A percentile compares a stretch with the other conserved stretches of the same genome.
phyloP scores from a whole-genome alignment of 1,140 invertebrate genomes.

The Drosophila nigrodunni region DNA sequence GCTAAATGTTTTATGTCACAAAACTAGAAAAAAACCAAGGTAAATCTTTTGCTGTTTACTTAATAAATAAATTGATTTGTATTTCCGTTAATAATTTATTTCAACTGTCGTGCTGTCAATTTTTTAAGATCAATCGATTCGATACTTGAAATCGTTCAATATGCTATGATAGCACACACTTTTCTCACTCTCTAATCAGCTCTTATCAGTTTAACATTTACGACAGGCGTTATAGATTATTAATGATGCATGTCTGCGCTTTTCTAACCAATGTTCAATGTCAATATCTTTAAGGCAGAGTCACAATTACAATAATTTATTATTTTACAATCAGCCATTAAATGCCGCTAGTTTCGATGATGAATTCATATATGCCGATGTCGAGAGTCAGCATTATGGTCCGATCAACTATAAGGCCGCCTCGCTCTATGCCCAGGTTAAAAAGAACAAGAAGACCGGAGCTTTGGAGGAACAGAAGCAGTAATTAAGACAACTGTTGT shows the following conservation, averaged over 20 bases:
- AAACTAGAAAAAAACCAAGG: slow-evolving; percentile 50
- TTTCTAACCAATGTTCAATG: slow-evolving; percentile 29
- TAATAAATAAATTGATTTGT: slow-evolving; percentile 23
- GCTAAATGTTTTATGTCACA: slow-evolving; percentile 50
- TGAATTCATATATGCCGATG: slow-evolving; percentile 94
- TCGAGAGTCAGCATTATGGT: slow-evolving; percentile 91
- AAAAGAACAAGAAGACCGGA: slow-evolving; percentile 86
- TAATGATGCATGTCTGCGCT: slow-evolving; percentile 48
- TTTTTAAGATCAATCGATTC: slow-evolving; percentile 3
- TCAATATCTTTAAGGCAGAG: slow-evolving; percentile 22
- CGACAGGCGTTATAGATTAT: slow-evolving; percentile 57
- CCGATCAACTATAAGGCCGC: slow-evolving; percentile 96
- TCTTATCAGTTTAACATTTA: slow-evolving; percentile 37
- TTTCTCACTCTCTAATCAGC: slow-evolving; percentile 25
- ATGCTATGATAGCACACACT: slow-evolving; percentile 54
- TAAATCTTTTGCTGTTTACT: slow-evolving; percentile 45
- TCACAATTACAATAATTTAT: slow-evolving; percentile 23
- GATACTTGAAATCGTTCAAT: slow-evolving; percentile 55
- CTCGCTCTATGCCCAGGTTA: slow-evolving; percentile 90
- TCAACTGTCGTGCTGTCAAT: slow-evolving; percentile 59
- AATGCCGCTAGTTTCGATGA: slow-evolving; percentile 87
- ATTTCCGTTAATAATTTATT: slow-evolving; percentile 62
- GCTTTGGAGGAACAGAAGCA: slow-evolving; percentile 70
- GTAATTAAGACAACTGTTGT: slow-evolving; percentile 14
- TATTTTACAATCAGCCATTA: slow-evolving; percentile 81